A percentile compares a stretch with the other conserved stretches of the same genome.
Evolutionary conservation across 2,888 invertebrate species (phyloP).

Genomic region (Proisotoma minuta): DNA sequence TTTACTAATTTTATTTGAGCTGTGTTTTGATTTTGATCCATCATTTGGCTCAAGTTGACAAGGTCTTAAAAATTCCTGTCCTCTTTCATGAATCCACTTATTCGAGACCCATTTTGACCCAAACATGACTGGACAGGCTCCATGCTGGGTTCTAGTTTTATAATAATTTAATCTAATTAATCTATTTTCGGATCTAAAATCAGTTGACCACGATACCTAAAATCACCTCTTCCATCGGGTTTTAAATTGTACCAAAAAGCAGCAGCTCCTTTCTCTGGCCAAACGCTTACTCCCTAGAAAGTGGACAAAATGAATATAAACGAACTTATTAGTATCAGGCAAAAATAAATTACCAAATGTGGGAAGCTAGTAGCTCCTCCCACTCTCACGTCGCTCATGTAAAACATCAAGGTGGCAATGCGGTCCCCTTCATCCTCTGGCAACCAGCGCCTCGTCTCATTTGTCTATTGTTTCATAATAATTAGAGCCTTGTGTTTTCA

Average conservation of each 20-base stretch:
- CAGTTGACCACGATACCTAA: no score
- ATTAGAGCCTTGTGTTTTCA: neutral
- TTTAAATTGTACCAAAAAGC: conserved; percentile 93
- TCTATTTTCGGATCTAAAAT: no score
- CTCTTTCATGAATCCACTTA: conserved; percentile 88
- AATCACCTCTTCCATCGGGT: conserved; percentile 86
- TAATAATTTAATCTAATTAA: no score
- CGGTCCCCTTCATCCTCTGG: conserved; percentile 72
- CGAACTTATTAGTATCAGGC: no score
- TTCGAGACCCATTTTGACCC: conserved; percentile 98
- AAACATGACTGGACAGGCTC: conserved; percentile 92
- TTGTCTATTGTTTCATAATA: conserved; percentile 1
- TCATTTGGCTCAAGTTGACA: conserved; percentile 50
- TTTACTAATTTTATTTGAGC: neutral
- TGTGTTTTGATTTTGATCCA: neutral
- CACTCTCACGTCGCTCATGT: conserved; percentile 96
- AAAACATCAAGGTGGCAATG: conserved; percentile 69
- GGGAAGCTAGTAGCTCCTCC: conserved; percentile 98
- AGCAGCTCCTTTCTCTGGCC: conserved; percentile 83
- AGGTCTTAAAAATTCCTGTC: conserved; percentile 70
- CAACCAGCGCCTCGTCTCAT: conserved; percentile 10
- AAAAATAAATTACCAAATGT: no score
- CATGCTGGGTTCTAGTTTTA: conserved; percentile 95
- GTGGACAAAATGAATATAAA: no score
- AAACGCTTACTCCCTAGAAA: conserved; percentile 75